These are phyloP conservation scores for Troides helena DNA, from an alignment of 2,888 invertebrate species.

Conservation along the genomic window DNA sequence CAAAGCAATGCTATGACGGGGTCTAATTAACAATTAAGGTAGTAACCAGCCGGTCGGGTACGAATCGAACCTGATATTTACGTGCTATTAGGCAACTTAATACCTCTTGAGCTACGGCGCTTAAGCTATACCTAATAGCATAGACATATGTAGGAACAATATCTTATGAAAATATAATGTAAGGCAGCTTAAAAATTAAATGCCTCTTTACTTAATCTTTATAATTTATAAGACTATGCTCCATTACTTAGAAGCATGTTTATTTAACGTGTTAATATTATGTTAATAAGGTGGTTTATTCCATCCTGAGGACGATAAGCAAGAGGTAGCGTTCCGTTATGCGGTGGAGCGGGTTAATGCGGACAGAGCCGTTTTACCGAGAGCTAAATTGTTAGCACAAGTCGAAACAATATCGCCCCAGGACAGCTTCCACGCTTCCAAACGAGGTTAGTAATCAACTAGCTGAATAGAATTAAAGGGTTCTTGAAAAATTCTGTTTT, in stretches of 20 bases:
- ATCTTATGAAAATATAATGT: no score
- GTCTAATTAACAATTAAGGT: no score
- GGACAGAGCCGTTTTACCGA: conserved; percentile 88
- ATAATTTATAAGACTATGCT: neutral
- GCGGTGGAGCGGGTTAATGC: conserved; percentile 95
- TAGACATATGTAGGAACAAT: no score
- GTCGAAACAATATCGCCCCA: conserved; percentile 94
- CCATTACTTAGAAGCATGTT: neutral
- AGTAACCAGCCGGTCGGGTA: no score
- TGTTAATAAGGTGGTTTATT: conserved; percentile 87
- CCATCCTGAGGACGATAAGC: conserved; percentile 92
- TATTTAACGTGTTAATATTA: conserved; percentile 11
- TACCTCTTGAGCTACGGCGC: no score
- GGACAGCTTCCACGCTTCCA: conserved; percentile 96
- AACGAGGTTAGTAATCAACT: conserved; percentile 85
- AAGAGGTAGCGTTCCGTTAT: conserved; percentile 94
- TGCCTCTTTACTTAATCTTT: neutral
- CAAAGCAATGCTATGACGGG: no score
- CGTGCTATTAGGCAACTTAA: no score
- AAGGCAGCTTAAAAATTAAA: no score
- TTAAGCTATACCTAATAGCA: no score
- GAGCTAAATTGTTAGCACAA: conserved; percentile 93
- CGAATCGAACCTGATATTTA: no score
- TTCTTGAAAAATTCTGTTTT: conserved; percentile 29
- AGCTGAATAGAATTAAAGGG: neutral